Evolutionary conservation across 2,888 invertebrate genomes (phyloP).

Genomic region (Clusia tigrina): DNA sequence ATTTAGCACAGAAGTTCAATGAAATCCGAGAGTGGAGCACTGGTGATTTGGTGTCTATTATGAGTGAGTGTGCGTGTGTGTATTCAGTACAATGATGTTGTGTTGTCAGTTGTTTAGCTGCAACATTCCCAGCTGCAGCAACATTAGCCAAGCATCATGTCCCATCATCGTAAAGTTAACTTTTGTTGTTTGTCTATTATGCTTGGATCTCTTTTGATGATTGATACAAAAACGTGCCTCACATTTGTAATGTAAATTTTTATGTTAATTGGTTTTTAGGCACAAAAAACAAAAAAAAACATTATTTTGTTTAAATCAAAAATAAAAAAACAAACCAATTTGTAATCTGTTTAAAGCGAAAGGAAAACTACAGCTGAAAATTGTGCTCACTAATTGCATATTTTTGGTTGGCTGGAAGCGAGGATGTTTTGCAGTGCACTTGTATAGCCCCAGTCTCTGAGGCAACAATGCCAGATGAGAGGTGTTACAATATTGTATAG

Average conservation of each 20-base stretch:
- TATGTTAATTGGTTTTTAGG: background rate
- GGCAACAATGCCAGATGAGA: too few relatives aligned
- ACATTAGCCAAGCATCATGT: background rate
- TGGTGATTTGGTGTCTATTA: constrained; percentile 4
- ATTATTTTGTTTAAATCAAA: too few relatives aligned
- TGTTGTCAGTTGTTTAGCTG: background rate
- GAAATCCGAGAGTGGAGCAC: background rate
- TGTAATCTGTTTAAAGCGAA: too few relatives aligned
- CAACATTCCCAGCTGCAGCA: background rate
- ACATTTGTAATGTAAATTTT: constrained; percentile 13
- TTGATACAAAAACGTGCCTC: constrained; percentile 1
- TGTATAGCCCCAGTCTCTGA: too few relatives aligned
- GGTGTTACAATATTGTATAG: too few relatives aligned
- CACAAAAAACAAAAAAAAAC: too few relatives aligned
- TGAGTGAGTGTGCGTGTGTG: background rate
- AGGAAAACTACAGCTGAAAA: too few relatives aligned
- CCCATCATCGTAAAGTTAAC: background rate
- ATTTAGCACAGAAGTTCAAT: constrained; percentile 32
- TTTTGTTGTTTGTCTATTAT: background rate
- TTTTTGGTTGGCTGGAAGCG: too few relatives aligned
- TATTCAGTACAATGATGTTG: background rate
- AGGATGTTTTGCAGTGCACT: too few relatives aligned
- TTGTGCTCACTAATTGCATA: too few relatives aligned
- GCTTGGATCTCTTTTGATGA: background rate
- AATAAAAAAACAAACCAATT: too few relatives aligned